Base-by-base conservation (phyloP, 2,888 invertebrate genomes). In the Augochlorella aurata region DNA sequence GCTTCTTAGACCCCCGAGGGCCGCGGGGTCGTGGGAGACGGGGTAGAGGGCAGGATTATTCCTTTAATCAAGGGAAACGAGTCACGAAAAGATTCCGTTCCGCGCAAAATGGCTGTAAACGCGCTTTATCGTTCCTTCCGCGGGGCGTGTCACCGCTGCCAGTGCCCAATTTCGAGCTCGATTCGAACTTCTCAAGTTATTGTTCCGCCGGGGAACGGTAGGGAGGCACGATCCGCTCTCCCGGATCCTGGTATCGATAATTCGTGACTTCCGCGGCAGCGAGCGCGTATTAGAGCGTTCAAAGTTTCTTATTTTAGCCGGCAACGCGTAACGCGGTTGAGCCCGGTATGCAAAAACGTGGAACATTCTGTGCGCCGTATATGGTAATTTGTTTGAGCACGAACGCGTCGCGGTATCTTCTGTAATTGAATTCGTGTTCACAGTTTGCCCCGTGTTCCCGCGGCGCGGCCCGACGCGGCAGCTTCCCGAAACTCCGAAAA, bases 31-130 rank as follows among this genome's bases (percentile, higher is more conserved):
- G 38, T 14, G 38, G 16, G 2, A 63, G 38, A 9, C 2, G 29
- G 18, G 24, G 24, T 1, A 0, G 24, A 24, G 24, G 14, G 58
- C 58, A 58, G 58, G 63, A 81, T 76, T 82, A 82, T 74, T 82
- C 74, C 82, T 83, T 82, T 82, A 82, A 83, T 82, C 83, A 70
- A 74, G 66, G 69, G 69, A 69, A 76, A 71, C 81, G 71, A 68
- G 80, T 72, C 74, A 44, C 76, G 67, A 81, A 76, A 58, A 73
- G 70, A 74, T 79, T 67, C 70, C 54, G n/a, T 49, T 21, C 47
- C 38, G 61, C 67, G 71, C 29, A 61, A 68, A 50, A 21, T 50
- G 29, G 21, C 70, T 45, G 71, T 77, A 65, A 76, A 76, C 79
- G 79, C 75, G 69, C n/a, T 69, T 79, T 70, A 52, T 70, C 61